Percentiles rank a stretch among this genome's conserved stretches.
phyloP scores from a whole-genome alignment of 1,140 invertebrate species.

The Gonioctena quinquepunctata region DNA sequence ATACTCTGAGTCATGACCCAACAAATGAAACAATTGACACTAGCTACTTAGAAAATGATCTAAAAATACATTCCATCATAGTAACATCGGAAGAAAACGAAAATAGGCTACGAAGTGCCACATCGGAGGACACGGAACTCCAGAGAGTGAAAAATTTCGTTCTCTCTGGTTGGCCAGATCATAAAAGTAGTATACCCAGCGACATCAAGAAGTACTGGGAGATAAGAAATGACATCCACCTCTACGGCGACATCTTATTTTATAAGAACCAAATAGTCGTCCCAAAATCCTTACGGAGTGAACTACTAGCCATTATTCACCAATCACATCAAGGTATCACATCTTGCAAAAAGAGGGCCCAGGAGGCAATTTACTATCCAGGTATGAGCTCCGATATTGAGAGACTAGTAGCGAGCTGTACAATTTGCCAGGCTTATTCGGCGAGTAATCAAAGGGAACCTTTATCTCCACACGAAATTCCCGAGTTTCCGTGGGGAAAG shows the following conservation, averaged over 20 bases:
- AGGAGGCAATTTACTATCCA: conserved; percentile 17
- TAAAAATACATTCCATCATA: too few species aligned
- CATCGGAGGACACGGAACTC: too few species aligned
- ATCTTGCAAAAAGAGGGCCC: conserved; percentile 12
- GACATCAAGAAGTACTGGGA: too few species aligned
- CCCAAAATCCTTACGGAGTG: neutral
- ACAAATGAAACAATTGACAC: neutral
- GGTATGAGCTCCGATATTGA: neutral
- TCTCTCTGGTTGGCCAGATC: too few species aligned
- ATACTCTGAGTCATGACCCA: neutral
- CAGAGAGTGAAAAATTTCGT: too few species aligned
- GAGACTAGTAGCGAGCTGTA: conserved; percentile 1
- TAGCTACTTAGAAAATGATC: neutral
- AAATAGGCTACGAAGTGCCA: too few species aligned
- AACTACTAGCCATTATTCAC: conserved; percentile 8
- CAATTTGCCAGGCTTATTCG: conserved; percentile 10
- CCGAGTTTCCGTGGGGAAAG: conserved; percentile 13
- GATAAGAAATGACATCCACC: too few species aligned
- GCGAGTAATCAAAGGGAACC: conserved; percentile 1
- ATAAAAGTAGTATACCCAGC: too few species aligned
- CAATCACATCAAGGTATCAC: conserved; percentile 14
- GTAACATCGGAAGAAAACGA: too few species aligned
- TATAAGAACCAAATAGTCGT: too few species aligned
- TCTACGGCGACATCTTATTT: too few species aligned
- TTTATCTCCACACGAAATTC: conserved; percentile 12